These are phyloP conservation scores for Nebria ingens DNA, from an alignment of 1,140 invertebrate genomes.

Conservation along the genomic window DNA sequence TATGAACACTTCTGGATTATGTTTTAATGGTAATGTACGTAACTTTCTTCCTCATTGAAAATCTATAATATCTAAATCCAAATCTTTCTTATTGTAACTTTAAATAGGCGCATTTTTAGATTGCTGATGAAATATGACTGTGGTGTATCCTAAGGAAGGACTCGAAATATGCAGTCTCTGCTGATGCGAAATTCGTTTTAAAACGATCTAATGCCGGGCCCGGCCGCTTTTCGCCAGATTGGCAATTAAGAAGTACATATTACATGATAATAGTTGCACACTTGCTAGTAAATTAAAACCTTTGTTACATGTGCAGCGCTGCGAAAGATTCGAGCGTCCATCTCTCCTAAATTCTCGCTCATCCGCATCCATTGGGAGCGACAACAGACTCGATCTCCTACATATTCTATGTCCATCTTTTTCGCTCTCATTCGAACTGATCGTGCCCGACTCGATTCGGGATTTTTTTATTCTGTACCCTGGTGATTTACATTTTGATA, in stretches of 20 bases:
- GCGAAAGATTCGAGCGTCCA: neutral
- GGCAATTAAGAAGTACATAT: constrained; percentile 5
- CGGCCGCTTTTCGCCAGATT: neutral
- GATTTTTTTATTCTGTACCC: constrained; percentile 7
- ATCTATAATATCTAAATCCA: no score
- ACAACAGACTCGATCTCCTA: neutral
- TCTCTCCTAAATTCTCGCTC: neutral
- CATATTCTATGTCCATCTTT: neutral
- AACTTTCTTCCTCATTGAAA: no score
- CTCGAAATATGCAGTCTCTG: no score
- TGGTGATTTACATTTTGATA: constrained; percentile 9
- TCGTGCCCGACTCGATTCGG: neutral
- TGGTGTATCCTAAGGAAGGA: no score
- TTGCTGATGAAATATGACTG: no score
- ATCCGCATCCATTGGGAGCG: neutral
- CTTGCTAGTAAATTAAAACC: constrained; percentile 9
- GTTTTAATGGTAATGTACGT: no score
- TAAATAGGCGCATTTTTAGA: no score
- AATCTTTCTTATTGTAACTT: no score
- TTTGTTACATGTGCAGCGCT: neutral
- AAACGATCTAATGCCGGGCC: neutral
- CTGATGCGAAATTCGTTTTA: neutral
- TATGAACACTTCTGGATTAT: no score
- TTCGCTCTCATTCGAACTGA: neutral
- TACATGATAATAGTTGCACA: constrained; percentile 9